A percentile compares a stretch with the other conserved stretches of the same genome.
Conservation (phyloP, 2,797 vertebrate species). For the Tadarida brasiliensis region DNA sequence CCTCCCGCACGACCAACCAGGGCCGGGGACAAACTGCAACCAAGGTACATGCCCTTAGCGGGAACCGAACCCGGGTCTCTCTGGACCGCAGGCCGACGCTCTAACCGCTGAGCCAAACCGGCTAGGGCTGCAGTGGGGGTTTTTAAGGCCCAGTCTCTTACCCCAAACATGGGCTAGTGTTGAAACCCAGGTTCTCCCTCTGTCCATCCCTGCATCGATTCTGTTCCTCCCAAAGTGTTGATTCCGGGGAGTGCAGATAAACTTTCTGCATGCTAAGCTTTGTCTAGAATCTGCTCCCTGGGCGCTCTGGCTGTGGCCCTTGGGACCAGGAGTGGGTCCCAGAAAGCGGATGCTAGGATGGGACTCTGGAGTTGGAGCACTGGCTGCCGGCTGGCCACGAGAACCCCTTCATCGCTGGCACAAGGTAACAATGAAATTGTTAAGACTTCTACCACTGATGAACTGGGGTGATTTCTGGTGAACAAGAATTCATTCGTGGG, state of each 20-base stretch:
- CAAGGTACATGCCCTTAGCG: too few relatives aligned
- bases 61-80: too few relatives aligned
- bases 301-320: too few relatives aligned
- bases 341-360: accelerated
- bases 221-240: background rate
- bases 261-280: background rate
- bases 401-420: background rate
- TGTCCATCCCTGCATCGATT: accelerated
- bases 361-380: background rate
- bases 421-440: background rate
- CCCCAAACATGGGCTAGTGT: accelerated
- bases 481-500: background rate
- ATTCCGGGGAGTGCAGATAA: background rate
- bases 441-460: accelerated
- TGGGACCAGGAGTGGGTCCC: background rate
- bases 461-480: background rate
- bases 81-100: too few relatives aligned
- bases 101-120: too few relatives aligned
- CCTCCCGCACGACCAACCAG: too few relatives aligned
- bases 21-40: too few relatives aligned
- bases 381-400: accelerated
- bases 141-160: background rate
- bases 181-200: too few relatives aligned
- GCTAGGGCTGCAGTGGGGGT: background rate
- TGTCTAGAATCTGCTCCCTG: too few relatives aligned